Evolutionary conservation across 1,140 invertebrate genomes (phyloP).

Genomic region (Lamellibrachia luymesi): DNA sequence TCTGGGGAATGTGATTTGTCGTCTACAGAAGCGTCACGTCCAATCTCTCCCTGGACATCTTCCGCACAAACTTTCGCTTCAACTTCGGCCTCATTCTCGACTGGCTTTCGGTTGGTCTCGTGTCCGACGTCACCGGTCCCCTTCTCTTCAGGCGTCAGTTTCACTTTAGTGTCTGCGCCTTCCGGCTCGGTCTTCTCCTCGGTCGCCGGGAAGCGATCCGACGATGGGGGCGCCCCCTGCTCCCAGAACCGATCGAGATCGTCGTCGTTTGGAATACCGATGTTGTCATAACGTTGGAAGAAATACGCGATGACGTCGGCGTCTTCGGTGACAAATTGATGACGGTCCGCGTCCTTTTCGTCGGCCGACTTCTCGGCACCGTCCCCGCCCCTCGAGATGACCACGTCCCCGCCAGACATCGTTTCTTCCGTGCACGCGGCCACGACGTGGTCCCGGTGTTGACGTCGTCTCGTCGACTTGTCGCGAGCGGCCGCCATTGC

Average conservation of each 20-base stretch:
- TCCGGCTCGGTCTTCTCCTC: neutral
- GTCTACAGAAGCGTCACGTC: neutral
- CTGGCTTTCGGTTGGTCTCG: neutral
- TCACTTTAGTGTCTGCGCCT: neutral
- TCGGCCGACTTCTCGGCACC: neutral
- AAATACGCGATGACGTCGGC: neutral
- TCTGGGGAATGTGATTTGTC: neutral
- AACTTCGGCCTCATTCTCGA: neutral
- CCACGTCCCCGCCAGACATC: neutral
- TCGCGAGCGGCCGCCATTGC: neutral
- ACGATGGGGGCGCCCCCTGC: neutral
- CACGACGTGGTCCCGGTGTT: neutral
- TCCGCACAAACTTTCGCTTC: neutral
- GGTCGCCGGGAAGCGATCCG: neutral
- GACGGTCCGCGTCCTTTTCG: neutral
- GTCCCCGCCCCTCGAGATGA: neutral
- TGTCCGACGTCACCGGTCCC: neutral
- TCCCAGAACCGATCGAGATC: neutral
- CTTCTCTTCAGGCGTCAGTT: neutral
- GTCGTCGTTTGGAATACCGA: neutral
- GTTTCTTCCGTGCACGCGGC: neutral
- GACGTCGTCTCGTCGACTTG: neutral
- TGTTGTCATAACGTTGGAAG: neutral
- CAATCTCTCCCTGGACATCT: neutral
- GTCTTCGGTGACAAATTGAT: neutral